Conservation (phyloP, 2,888 invertebrate species). For the Drosophila mulleri region DNA sequence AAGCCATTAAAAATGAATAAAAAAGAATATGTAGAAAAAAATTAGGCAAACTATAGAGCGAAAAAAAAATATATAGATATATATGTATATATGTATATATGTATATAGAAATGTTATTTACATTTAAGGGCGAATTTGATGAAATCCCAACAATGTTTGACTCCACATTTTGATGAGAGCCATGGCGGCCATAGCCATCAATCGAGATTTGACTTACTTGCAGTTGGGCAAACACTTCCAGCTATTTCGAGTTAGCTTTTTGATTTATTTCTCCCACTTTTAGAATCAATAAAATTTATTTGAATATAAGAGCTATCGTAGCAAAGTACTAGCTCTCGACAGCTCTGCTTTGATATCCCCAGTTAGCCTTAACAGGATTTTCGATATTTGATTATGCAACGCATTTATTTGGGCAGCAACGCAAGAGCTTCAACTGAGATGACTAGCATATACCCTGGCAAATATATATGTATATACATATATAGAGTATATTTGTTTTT, state of each 20-base stretch:
- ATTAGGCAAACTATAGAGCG: neutral
- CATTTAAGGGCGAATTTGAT: constrained; percentile 25
- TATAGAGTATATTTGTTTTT: too few species aligned
- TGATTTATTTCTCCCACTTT: neutral
- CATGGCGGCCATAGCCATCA: neutral
- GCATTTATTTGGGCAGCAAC: too few species aligned
- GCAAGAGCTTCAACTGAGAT: too few species aligned
- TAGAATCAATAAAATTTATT: neutral
- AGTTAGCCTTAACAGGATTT: too few species aligned
- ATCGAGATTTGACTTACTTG: neutral
- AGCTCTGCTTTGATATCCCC: too few species aligned
- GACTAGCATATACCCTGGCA: too few species aligned
- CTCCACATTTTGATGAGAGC: neutral
- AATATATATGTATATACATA: too few species aligned
- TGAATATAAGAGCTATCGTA: neutral
- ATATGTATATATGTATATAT: neutral
- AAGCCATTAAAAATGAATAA: constrained; percentile 2
- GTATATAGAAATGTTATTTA: constrained; percentile 8
- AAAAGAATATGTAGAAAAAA: neutral
- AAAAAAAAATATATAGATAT: too few species aligned
- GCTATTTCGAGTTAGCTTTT: neutral
- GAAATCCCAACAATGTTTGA: constrained; percentile 4
- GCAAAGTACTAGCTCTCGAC: neutral
- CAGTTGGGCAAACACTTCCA: neutral
- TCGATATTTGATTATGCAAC: too few species aligned